Evolutionary conservation across 2,888 invertebrate species (phyloP), one percentile per base, ranked within the genome.

Genomic region (Eupithecia inturbata): DNA sequence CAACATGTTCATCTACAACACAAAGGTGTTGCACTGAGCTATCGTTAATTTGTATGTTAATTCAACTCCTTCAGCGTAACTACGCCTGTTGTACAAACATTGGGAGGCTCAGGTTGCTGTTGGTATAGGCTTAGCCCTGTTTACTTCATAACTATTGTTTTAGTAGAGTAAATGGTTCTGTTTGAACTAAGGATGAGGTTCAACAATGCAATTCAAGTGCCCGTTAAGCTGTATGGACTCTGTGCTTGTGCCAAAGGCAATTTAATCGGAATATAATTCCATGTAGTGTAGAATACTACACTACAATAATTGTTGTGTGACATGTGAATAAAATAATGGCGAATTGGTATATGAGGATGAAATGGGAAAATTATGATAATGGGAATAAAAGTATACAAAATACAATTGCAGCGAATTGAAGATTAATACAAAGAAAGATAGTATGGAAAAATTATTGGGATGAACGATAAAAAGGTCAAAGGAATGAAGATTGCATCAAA

Each of bases 41-140:
- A 68, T 76, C 69, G 73, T 73, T 75, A 69, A 76, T 76, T 73
- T 76, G 68, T 76, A 76, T 76, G 76, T 73, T 69, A 76, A 76
- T 76, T 73, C 53, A 26, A 72, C 70, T 64, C 60, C 71, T 66
- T 66, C 26, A 26, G n/a, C 36, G 60, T 70, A 70, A 60, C 67
- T 68, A 70, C 75, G 62, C 68, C 68, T 71, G 72, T 75, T 71
- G 68, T 71, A 53, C 76, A 76, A 76, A 73, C 75, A 73, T 71
- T 69, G 26, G 60, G 68, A 66, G 87, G 88, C 87, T 88, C 87
- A 87, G 84, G 84, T 53, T 63, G 66, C 71, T 68, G 68, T 75
- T 75, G 53, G 62, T 41, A 60, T 67, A 75, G 72, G 75, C 70
- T 72, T 36, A 75, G 57, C 31, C 28, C 41, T 72, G 75, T 75